These are phyloP conservation scores for Iguana delicatissima DNA, from an alignment of 2,797 vertebrate species.

Conservation along the genomic window DNA sequence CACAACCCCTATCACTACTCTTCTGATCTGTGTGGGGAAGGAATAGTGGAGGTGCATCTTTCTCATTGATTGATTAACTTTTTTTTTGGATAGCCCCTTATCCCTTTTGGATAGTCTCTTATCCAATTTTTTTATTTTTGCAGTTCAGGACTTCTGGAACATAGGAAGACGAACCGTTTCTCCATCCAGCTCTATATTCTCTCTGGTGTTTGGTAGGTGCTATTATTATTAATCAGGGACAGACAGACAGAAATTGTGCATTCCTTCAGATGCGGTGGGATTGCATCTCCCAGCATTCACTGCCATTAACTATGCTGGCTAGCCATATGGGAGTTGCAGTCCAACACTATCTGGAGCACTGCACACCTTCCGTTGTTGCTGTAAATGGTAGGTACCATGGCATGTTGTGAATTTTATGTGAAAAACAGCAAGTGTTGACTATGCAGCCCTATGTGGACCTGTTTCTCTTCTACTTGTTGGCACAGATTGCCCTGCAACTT, in stretches of 20 bases:
- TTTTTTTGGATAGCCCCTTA: neutral
- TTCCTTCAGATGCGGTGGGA: no score
- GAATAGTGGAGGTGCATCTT: neutral
- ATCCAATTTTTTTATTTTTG: neutral
- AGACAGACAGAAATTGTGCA: no score
- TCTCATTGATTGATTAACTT: neutral
- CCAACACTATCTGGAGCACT: neutral
- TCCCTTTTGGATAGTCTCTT: no score
- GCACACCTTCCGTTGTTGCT: no score
- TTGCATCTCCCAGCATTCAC: neutral
- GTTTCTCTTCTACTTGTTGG: neutral
- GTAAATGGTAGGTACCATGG: neutral
- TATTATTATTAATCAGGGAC: no score
- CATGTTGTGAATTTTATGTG: neutral
- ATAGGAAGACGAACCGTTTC: neutral
- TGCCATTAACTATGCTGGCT: neutral
- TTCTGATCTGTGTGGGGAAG: neutral
- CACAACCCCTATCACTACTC: no score
- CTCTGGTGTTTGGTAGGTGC: no score
- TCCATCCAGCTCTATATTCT: neutral
- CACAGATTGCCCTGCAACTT: conserved; percentile 24
- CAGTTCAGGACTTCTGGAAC: neutral
- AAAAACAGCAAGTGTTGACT: neutral
- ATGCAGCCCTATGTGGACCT: neutral
- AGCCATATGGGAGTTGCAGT: neutral